These are phyloP conservation scores for Aromia moschata DNA, from an alignment of 2,888 invertebrate species.

Conservation along the genomic window DNA sequence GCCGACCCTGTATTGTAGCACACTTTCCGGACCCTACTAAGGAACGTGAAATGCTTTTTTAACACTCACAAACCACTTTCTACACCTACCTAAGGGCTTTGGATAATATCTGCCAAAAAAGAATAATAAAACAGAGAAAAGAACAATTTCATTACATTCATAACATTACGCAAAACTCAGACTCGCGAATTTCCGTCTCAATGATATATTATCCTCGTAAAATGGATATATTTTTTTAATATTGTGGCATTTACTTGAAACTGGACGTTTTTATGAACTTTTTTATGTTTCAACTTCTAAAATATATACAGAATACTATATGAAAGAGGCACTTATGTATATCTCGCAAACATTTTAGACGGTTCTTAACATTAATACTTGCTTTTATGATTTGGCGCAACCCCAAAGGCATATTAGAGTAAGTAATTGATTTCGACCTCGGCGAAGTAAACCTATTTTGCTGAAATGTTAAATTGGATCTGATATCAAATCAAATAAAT, in stretches of 20 bases:
- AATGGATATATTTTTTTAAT: conserved; percentile 21
- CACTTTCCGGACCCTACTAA: too few relatives aligned
- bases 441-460: conserved; percentile 5
- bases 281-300: conserved; percentile 20
- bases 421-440: conserved; percentile 16
- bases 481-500: conserved; percentile 15
- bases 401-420: conserved; percentile 8
- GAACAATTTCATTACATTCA: neutral
- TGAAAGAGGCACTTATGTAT: conserved; percentile 14
- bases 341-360: conserved; percentile 10
- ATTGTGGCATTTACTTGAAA: conserved; percentile 17
- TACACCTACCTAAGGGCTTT: too few relatives aligned
- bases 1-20: too few relatives aligned
- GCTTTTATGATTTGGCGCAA: conserved; percentile 12
- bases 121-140: too few relatives aligned
- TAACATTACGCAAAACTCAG: neutral
- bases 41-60: too few relatives aligned
- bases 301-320: conserved; percentile 10
- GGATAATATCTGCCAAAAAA: too few relatives aligned
- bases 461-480: conserved; percentile 10
- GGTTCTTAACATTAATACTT: conserved; percentile 20
- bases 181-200: conserved; percentile 1
- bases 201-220: conserved; percentile 15
- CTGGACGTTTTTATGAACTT: conserved; percentile 17
- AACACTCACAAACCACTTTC: too few relatives aligned